phyloP scores from a whole-genome alignment of 2,888 invertebrate species.

The Cerceris ruficornis region DNA sequence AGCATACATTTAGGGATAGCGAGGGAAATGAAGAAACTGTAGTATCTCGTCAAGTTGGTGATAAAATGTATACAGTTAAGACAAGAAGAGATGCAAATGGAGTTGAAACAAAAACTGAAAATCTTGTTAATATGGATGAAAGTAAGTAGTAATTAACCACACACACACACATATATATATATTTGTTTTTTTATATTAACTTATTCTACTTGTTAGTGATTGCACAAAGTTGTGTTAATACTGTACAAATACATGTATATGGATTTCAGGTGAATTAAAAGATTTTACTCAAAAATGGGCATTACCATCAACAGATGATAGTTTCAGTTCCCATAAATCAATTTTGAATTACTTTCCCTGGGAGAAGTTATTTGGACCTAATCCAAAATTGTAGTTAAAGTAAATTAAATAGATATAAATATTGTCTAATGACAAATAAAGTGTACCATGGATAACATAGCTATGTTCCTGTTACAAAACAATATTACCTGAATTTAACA shows the following conservation, averaged over 20 bases:
- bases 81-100: conserved; percentile 75
- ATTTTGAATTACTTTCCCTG: conserved; percentile 66
- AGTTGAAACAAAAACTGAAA: conserved; percentile 73
- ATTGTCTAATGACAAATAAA: background rate
- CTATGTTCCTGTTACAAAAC: background rate
- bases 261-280: conserved; percentile 68
- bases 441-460: conserved; percentile 1
- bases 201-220: background rate
- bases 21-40: conserved; percentile 85
- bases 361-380: conserved; percentile 75
- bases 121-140: conserved; percentile 75
- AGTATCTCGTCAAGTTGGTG: conserved; percentile 80
- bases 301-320: conserved; percentile 16
- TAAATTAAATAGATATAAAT: conserved; percentile 10
- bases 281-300: conserved; percentile 68
- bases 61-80: conserved; percentile 74
- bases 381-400: conserved; percentile 73
- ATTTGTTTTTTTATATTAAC: too few species aligned
- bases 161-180: too few species aligned
- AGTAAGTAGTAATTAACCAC: conserved; percentile 65
- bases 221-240: background rate
- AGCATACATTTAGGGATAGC: conserved; percentile 83
- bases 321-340: background rate
- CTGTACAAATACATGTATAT: background rate
- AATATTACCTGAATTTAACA: conserved; percentile 3